Percentiles rank a stretch among this genome's conserved stretches.
Conservation (phyloP, 2,113 vertebrate genomes). For the Cygnus atratus region DNA sequence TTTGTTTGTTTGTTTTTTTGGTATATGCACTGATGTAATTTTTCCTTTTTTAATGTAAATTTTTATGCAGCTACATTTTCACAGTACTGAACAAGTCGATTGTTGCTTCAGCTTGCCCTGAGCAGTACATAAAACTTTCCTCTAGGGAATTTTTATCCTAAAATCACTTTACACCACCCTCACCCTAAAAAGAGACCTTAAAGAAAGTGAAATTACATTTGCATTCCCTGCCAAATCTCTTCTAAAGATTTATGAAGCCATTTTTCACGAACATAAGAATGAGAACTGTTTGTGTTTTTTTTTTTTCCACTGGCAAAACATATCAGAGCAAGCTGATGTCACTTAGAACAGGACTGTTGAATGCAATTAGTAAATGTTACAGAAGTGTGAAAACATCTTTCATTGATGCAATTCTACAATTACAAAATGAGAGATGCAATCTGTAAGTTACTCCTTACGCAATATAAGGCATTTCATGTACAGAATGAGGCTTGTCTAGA, state of each 20-base stretch:
- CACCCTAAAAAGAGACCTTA: neutral
- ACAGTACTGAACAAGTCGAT: neutral
- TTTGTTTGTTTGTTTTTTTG: neutral
- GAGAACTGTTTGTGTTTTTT: neutral
- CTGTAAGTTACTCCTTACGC: neutral
- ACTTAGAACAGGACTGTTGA: neutral
- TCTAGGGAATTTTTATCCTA: neutral
- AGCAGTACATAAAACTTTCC: neutral
- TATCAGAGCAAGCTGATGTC: accelerated
- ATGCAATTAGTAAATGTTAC: neutral
- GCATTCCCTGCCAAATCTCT: neutral
- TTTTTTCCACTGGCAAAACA: neutral
- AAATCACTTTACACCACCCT: neutral
- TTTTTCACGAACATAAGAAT: accelerated
- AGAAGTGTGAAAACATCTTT: neutral
- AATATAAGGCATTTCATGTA: neutral
- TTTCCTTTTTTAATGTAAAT: neutral
- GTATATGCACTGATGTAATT: neutral
- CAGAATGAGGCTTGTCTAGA: conserved; percentile 18
- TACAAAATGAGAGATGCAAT: neutral
- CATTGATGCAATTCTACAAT: neutral
- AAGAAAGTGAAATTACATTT: neutral
- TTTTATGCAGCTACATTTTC: neutral
- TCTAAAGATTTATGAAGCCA: neutral
- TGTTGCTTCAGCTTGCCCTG: neutral